phyloP scores from a whole-genome alignment of 1,140 invertebrate species.

The Temnothorax nylanderi region DNA sequence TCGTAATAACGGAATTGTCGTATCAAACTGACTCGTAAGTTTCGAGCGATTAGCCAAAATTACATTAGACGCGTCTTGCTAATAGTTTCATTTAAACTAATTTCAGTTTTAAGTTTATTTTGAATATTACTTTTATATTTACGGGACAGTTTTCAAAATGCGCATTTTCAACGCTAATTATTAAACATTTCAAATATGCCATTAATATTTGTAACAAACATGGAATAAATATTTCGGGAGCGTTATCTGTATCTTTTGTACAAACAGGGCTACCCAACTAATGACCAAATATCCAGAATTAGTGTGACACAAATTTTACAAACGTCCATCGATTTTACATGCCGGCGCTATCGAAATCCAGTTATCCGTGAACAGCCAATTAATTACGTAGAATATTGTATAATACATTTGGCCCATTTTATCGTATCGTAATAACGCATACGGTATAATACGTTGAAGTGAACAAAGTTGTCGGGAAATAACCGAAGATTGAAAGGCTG shows the following conservation, averaged over 20 bases:
- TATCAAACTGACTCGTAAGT: too few species aligned
- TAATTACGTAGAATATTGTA: conserved; percentile 62
- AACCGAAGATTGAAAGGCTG: neutral
- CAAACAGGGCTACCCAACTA: conserved; percentile 14
- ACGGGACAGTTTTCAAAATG: neutral
- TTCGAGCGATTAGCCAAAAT: neutral
- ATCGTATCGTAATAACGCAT: conserved; percentile 30
- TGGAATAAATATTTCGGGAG: conserved; percentile 17
- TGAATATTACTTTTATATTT: neutral
- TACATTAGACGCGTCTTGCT: neutral
- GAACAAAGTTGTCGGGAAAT: conserved; percentile 4
- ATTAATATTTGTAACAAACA: conserved; percentile 7
- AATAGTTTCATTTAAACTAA: neutral
- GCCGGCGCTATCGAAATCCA: conserved; percentile 48
- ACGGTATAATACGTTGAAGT: neutral
- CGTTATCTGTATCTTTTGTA: conserved; percentile 28
- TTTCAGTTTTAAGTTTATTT: neutral
- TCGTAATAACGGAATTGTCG: too few species aligned
- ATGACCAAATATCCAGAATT: conserved; percentile 48
- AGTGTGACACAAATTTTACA: conserved; percentile 51
- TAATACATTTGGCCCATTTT: conserved; percentile 44
- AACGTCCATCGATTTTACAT: conserved; percentile 48
- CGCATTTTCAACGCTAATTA: conserved; percentile 9
- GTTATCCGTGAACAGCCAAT: conserved; percentile 58
- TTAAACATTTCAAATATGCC: conserved; percentile 5